Conservation (phyloP, 2,888 invertebrate genomes). For the Vannuccia rotundouncinata region DNA sequence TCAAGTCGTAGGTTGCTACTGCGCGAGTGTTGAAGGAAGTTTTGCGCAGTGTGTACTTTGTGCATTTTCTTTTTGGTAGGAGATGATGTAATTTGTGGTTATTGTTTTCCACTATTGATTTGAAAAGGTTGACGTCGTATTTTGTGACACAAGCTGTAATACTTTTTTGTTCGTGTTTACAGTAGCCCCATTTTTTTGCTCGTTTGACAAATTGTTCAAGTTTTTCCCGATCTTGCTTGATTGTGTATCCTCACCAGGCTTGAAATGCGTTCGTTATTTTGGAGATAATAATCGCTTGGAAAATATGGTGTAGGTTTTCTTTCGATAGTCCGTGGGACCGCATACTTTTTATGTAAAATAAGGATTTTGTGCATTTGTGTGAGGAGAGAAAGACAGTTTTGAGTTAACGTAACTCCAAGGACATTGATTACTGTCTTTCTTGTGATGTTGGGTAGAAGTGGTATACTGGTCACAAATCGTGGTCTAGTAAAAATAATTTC, state of each 20-base stretch:
- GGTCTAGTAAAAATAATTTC: constrained; percentile 26
- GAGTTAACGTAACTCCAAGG: constrained; percentile 26
- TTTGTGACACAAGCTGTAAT: constrained; percentile 7
- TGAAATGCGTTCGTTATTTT: constrained; percentile 14
- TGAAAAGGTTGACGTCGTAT: constrained; percentile 21
- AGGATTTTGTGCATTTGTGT: background rate
- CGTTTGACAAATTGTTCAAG: constrained; percentile 11
- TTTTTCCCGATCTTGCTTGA: constrained; percentile 18
- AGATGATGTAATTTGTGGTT: constrained; percentile 7
- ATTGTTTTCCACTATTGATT: constrained; percentile 20
- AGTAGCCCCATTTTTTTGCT: constrained; percentile 17
- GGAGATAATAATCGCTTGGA: constrained; percentile 17
- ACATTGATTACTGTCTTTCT: constrained; percentile 7
- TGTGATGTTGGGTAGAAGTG: constrained; percentile 20
- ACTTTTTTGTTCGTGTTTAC: constrained; percentile 26
- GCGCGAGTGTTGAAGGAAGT: constrained; percentile 10
- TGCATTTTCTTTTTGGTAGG: constrained; percentile 17
- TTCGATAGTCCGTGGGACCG: constrained; percentile 12
- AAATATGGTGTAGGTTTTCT: constrained; percentile 18
- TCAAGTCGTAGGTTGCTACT: constrained; percentile 26
- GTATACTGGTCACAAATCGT: constrained; percentile 23
- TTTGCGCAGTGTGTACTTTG: constrained; percentile 14
- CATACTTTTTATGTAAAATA: constrained; percentile 26
- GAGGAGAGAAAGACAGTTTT: constrained; percentile 6
- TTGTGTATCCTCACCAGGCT: background rate